phyloP scores from a whole-genome alignment of 2,113 vertebrate genomes.

The Elachura formosa region DNA sequence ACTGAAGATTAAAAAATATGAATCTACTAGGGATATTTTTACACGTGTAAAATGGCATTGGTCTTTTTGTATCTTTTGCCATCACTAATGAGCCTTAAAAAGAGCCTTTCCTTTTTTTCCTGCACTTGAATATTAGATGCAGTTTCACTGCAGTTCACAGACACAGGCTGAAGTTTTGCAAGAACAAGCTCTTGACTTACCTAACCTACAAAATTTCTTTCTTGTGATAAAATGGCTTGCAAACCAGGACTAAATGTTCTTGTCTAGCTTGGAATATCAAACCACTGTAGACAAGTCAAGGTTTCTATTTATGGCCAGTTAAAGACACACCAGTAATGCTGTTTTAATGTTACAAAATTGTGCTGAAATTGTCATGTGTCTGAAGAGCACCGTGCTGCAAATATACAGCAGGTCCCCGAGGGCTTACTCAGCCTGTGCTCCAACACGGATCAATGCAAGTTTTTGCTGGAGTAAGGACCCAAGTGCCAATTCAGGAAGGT shows the following conservation, averaged over 20 bases:
- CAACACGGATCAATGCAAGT: not conserved
- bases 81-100: conserved; percentile 27
- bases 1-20: conserved; percentile 51
- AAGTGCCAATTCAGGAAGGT: not conserved
- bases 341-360: conserved; percentile 36
- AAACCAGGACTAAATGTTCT: not conserved
- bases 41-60: conserved; percentile 41
- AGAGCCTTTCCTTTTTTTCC: not conserved
- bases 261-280: not conserved
- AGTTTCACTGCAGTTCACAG: not conserved
- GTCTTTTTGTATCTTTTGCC: conserved; percentile 45
- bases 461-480: conserved; percentile 26
- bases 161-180: not conserved
- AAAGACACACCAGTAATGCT: not conserved
- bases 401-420: not conserved
- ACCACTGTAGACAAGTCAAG: not conserved
- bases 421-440: conserved; percentile 7
- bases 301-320: conserved; percentile 18
- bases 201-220: not conserved
- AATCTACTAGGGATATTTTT: conserved; percentile 51
- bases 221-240: not conserved
- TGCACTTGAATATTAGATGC: not conserved
- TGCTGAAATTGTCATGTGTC: conserved; percentile 33
- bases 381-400: not conserved
- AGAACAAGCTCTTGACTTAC: conserved; percentile 28